Evolutionary conservation across 2,113 vertebrate species (phyloP), one percentile per base, ranked within the genome.

Genomic region (Mustela nigripes): DNA sequence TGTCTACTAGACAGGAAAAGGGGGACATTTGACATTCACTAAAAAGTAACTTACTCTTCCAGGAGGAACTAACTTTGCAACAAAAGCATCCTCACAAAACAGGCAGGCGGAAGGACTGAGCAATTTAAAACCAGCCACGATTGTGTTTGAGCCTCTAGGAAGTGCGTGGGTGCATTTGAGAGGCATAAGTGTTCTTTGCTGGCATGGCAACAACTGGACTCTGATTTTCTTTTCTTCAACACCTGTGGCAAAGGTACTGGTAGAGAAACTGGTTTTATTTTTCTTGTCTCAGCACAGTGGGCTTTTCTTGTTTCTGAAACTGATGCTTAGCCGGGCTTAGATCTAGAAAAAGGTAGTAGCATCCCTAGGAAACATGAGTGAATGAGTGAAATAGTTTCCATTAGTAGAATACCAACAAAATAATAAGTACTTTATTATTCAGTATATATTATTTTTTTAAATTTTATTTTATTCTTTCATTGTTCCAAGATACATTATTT

Each of bases 171-270:
- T 31, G 1, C 21, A 4, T 50, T 21, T 63, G 26, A 22, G 11
- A 7, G 6, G 7, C 39, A 19, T 3, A 12, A 5, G 12, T 4
- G 7, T 24, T 48, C 21, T n/a, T 62, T 24, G 4, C 26, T 42
- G n/a, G 28, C 2, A 4, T 14, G 42, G 11, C 36, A 58, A 33
- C 3, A 2, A 42, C 19, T 69, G 0, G 11, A 19, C 48, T 80
- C 21, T 24, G 45, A 2, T 5, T 79, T 92, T 60, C 62, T 80
- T 73, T 67, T 60, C 14, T 15, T 0, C 0, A 2, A 0, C 0
- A 81, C 14, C 18, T 12, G 0, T 74, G 18, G 2, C 82, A 26
- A 60, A 84, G 15, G 26, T 62, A 22, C 8, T 22, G 69, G 12
- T 53, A 21, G 67, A 56, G 39, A 22, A 42, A 60, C 36, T 42